phyloP scores from a whole-genome alignment of 2,113 vertebrate genomes.

The Pongo pygmaeus region DNA sequence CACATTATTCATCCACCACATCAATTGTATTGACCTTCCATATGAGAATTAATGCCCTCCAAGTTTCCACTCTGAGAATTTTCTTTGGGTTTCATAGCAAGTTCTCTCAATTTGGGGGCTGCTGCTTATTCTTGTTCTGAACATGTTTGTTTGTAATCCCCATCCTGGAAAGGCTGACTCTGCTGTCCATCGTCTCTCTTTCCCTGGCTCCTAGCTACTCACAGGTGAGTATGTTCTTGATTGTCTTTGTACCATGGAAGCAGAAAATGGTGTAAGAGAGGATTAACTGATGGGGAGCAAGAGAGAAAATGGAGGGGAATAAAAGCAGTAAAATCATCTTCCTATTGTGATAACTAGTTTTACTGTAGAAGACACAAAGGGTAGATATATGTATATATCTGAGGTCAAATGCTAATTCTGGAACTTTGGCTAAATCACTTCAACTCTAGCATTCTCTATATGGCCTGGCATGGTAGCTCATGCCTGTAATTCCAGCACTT shows the following conservation, averaged over 20 bases:
- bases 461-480: no score
- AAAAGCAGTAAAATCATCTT: background rate
- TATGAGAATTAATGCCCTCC: background rate
- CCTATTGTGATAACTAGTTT: background rate
- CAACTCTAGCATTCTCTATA: background rate
- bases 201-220: background rate
- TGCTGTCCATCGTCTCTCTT: background rate
- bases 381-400: background rate
- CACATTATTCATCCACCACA: background rate
- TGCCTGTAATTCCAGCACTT: no score
- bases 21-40: background rate
- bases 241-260: background rate
- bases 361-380: background rate
- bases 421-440: background rate
- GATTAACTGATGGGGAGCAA: background rate
- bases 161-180: background rate
- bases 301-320: background rate
- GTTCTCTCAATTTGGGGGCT: background rate
- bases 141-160: background rate
- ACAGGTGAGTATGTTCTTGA: background rate
- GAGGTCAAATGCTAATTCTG: background rate
- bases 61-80: background rate
- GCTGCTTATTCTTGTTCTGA: background rate
- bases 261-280: background rate
- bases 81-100: background rate